Base-by-base conservation (phyloP, 2,797 vertebrate species). In the Peromyscus attwateri region DNA sequence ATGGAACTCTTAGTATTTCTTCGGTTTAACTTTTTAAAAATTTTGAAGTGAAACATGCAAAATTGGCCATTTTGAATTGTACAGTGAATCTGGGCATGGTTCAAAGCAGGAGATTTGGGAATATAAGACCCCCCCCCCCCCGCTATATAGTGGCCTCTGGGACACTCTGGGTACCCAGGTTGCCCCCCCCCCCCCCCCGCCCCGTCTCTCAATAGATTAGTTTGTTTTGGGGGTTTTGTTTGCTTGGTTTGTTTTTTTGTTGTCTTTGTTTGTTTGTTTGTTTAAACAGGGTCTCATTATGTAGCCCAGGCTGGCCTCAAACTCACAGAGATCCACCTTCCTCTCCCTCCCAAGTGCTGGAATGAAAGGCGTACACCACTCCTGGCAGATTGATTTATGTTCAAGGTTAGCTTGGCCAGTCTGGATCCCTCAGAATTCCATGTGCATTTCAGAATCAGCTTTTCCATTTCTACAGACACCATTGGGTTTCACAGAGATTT, bases 401-500 rank as follows among this genome's bases (percentile, higher is more conserved):
- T 75, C 91, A 77, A 68, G 88, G 34, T 94, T 70, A 23, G 55
- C 77, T 75, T 75, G 70, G 34, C 76, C 90, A 0, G 75, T 49
- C n/a, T 92, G 66, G 64, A 62, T 80, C 64, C n/a, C n/a, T 92
- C 64, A 31, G 76, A 95, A 76, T 88, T 88, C 81, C 76, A 37
- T 55, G 14, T 80, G 49, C 75, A 94, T 80, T 93, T 93, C 89
- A 62, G 40, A 40, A 37, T 79, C 71, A 70, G 37, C 71, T 62
- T 83, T 96, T 92, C 40, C 31, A 23, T 95, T 93, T 84, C 64
- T 91, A 25, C 27, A 76, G 70, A 62, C 40, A n/a, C 75, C 75
- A 1, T 31, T 88, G 82, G 82, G 64, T 40, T 90, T 92, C 43
- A 29, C 7, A 49, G 12, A 19, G 75, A 21, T 52, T 77, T 25